phyloP scores from a whole-genome alignment of 1,140 invertebrate species.

The Dreissena polymorpha region DNA sequence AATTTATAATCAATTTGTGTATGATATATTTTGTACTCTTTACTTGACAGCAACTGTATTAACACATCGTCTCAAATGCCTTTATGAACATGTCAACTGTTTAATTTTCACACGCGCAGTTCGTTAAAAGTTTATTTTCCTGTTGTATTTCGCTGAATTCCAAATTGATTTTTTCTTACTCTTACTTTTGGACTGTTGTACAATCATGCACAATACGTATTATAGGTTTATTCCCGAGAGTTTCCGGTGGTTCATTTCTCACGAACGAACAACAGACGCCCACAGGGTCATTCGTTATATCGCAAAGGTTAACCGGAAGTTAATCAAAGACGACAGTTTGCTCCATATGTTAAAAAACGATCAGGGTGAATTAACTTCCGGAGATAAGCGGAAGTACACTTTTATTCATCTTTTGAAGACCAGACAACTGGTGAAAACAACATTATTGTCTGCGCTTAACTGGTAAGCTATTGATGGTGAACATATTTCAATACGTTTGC shows the following conservation, averaged over 20 bases:
- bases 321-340: conserved; percentile 7
- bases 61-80: too few relatives aligned
- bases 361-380: not conserved
- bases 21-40: too few relatives aligned
- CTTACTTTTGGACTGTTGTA: too few relatives aligned
- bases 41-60: too few relatives aligned
- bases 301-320: conserved; percentile 9
- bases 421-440: conserved; percentile 12
- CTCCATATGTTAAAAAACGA: not conserved
- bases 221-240: conserved; percentile 45
- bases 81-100: too few relatives aligned
- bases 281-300: conserved; percentile 8
- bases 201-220: too few relatives aligned
- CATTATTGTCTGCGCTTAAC: conserved; percentile 22
- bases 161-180: too few relatives aligned
- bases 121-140: too few relatives aligned
- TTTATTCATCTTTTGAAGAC: conserved; percentile 24
- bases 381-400: conserved; percentile 28
- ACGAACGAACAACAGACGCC: conserved; percentile 10
- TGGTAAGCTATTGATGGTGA: conserved; percentile 4
- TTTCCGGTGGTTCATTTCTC: conserved; percentile 43
- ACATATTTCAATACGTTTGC: too few relatives aligned
- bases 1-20: too few relatives aligned
- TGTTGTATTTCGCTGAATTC: too few relatives aligned
- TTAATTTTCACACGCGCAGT: too few relatives aligned